Evolutionary conservation across 2,113 vertebrate species (phyloP).

Genomic region (Callipepla californica): DNA sequence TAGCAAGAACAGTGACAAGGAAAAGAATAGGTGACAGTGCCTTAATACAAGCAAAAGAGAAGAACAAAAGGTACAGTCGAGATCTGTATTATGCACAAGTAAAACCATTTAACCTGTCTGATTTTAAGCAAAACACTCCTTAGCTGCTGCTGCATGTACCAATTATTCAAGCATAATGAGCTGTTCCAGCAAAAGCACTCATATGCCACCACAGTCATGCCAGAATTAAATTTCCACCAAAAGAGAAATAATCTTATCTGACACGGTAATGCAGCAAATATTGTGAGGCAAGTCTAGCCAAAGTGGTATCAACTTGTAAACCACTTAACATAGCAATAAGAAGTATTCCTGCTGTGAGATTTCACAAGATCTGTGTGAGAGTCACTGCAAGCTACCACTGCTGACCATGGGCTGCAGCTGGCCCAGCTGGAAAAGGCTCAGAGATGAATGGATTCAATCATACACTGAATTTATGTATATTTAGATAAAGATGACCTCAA

Average conservation of each 20-base stretch:
- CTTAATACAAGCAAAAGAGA: not conserved
- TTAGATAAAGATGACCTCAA: not conserved
- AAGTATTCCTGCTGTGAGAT: not conserved
- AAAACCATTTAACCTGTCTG: not conserved
- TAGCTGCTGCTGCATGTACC: not conserved
- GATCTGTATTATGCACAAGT: not conserved
- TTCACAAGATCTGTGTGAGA: not conserved
- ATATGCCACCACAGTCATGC: not conserved
- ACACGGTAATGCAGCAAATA: not conserved
- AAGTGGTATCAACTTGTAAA: constrained; percentile 27
- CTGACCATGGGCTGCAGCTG: not conserved
- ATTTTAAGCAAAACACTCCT: constrained; percentile 28
- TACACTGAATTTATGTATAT: not conserved
- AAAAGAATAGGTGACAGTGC: not conserved
- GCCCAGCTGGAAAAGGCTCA: not conserved
- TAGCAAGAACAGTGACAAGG: not conserved
- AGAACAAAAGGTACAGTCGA: not conserved
- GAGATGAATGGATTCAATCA: not conserved
- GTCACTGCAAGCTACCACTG: not conserved
- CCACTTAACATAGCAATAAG: not conserved
- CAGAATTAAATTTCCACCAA: not conserved
- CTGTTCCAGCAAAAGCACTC: not conserved
- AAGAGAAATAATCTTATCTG: constrained; percentile 27
- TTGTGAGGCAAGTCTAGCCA: not conserved
- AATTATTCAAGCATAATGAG: constrained; percentile 3